Percentiles rank a stretch among this genome's conserved stretches.
These are phyloP conservation scores for Lepidonotus clava DNA, from an alignment of 2,888 invertebrate genomes.

Conservation along the genomic window DNA sequence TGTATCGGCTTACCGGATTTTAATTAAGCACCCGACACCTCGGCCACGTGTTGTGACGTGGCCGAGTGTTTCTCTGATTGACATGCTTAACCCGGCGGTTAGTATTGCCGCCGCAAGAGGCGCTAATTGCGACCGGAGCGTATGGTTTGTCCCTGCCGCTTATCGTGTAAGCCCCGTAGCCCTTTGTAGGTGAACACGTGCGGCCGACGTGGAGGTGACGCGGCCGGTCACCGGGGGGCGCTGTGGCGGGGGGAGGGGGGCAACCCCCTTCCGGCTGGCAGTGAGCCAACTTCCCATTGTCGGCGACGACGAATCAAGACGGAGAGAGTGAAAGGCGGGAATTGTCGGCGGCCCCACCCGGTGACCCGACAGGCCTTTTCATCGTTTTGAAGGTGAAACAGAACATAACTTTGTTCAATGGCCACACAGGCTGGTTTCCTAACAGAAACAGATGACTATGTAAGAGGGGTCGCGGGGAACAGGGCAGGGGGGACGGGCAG, in stretches of 20 bases:
- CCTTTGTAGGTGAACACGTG: neutral
- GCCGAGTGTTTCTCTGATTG: too few relatives aligned
- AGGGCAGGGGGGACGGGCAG: neutral
- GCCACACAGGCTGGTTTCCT: neutral
- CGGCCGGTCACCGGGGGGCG: neutral
- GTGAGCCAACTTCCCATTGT: conserved; percentile 31
- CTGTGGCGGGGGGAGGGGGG: too few relatives aligned
- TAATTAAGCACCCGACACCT: too few relatives aligned
- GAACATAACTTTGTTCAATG: conserved; percentile 45
- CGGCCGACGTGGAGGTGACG: neutral
- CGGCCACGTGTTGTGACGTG: too few relatives aligned
- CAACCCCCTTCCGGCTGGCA: conserved; percentile 24
- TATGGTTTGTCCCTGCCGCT: neutral
- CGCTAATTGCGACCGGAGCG: conserved; percentile 2
- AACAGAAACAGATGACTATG: conserved; percentile 29
- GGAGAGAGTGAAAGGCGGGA: neutral
- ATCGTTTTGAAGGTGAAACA: conserved; percentile 35
- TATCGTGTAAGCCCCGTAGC: conserved; percentile 9
- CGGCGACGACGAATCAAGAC: conserved; percentile 31
- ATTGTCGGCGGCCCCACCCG: neutral
- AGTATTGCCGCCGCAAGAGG: neutral
- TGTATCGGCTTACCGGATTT: too few relatives aligned
- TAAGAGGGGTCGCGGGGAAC: neutral
- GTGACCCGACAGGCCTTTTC: conserved; percentile 33
- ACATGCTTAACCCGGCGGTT: neutral